phyloP scores from a whole-genome alignment of 2,113 vertebrate genomes.

The Eira barbara region DNA sequence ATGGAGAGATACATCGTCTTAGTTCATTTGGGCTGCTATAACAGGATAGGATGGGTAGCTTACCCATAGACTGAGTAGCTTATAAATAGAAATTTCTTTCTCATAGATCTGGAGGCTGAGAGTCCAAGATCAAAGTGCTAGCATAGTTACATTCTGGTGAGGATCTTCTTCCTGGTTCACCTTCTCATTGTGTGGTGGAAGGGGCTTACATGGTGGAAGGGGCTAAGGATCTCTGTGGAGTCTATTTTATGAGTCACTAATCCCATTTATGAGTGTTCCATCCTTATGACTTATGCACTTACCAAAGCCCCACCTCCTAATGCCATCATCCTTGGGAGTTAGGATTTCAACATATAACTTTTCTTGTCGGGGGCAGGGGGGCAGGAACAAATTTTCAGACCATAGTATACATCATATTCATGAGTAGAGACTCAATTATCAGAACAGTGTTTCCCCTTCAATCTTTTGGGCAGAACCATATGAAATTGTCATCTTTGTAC shows the following conservation, averaged over 20 bases:
- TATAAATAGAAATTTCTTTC: not conserved
- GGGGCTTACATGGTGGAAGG: not conserved
- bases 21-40: not conserved
- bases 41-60: not conserved
- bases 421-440: not conserved
- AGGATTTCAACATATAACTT: not conserved
- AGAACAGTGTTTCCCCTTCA: not conserved
- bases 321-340: not conserved
- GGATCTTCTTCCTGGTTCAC: not conserved
- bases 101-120: not conserved
- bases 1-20: not conserved
- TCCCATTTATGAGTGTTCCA: not conserved
- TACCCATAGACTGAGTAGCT: not conserved
- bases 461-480: not conserved
- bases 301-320: not conserved
- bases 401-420: not conserved
- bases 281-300: not conserved
- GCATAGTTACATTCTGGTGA: not conserved
- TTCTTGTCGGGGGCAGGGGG: too few species aligned
- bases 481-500: not conserved
- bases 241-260: not conserved
- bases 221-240: not conserved
- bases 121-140: not conserved
- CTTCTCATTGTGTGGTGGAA: not conserved
- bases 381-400: not conserved